A percentile compares a stretch with the other conserved stretches of the same genome.
Conservation (phyloP, 2,888 invertebrate genomes). For the Boloria selene region DNA sequence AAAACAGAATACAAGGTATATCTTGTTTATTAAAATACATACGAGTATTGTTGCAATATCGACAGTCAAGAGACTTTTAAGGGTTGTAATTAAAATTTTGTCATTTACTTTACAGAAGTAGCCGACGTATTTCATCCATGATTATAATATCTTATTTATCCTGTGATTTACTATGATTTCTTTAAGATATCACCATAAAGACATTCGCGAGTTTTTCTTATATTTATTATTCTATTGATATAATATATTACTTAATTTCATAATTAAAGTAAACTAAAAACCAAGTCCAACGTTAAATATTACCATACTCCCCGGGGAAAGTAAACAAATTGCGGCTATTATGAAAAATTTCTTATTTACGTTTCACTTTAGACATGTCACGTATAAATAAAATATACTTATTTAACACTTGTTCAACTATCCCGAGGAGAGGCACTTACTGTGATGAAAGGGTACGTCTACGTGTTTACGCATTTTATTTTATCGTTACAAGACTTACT, state of each 20-base stretch:
- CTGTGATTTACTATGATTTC: no score
- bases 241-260: neutral
- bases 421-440: conserved; percentile 32
- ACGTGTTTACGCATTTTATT: conserved; percentile 44
- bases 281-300: conserved; percentile 23
- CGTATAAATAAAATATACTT: conserved; percentile 23
- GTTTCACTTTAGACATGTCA: conserved; percentile 18
- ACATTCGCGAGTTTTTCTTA: no score
- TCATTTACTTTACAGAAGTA: no score
- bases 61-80: no score
- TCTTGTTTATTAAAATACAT: no score
- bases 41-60: no score
- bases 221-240: no score
- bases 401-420: conserved; percentile 26
- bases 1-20: no score
- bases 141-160: no score
- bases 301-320: conserved; percentile 14
- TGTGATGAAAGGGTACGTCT: conserved; percentile 38
- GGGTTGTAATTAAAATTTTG: no score
- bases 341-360: conserved; percentile 24
- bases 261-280: conserved; percentile 5
- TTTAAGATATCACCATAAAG: no score
- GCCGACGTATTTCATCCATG: no score
- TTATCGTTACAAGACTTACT: conserved; percentile 32
- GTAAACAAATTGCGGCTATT: conserved; percentile 29